Percentiles rank a stretch among this genome's conserved stretches.
Conservation (phyloP, 2,888 invertebrate species). For the Acrobasis repandana region DNA sequence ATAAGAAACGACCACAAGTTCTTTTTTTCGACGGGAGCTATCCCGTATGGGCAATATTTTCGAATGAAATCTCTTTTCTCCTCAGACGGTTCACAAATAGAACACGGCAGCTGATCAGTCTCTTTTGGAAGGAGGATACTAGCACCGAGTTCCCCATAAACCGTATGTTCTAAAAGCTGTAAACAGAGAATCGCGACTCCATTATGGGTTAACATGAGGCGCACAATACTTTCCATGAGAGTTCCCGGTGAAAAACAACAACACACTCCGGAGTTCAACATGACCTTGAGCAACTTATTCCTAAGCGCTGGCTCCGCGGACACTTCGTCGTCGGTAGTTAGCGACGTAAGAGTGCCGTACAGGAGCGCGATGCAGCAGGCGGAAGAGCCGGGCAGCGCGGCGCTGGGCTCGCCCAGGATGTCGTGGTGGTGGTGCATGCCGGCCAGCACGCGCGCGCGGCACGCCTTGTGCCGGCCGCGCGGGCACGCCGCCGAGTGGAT, state of each 20-base stretch:
- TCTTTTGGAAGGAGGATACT: slow-evolving; percentile 55
- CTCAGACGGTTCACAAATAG: slow-evolving; percentile 65
- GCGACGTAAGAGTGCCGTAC: slow-evolving; percentile 76
- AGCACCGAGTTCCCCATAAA: slow-evolving; percentile 84
- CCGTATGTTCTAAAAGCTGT: slow-evolving; percentile 80
- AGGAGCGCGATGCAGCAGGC: slow-evolving; percentile 82
- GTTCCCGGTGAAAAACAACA: slow-evolving; percentile 84
- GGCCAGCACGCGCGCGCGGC: slow-evolving; percentile 64
- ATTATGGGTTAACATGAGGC: slow-evolving; percentile 70
- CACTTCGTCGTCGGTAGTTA: slow-evolving; percentile 71
- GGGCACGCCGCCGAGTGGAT: slow-evolving; percentile 80
- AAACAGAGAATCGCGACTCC: slow-evolving; percentile 68
- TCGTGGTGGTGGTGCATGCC: slow-evolving; percentile 84
- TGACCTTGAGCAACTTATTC: slow-evolving; percentile 77
- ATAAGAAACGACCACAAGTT: slow-evolving; percentile 82
- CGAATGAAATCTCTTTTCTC: slow-evolving; percentile 49
- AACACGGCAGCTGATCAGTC: slow-evolving; percentile 71
- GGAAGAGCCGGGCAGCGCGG: slow-evolving; percentile 64
- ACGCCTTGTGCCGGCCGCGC: slow-evolving; percentile 76
- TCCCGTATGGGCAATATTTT: slow-evolving; percentile 57
- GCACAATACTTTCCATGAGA: slow-evolving; percentile 74
- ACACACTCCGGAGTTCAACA: slow-evolving; percentile 83
- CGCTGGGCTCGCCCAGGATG: slow-evolving; percentile 75
- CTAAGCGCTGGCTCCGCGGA: slow-evolving; percentile 63
- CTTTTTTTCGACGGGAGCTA: slow-evolving; percentile 58